phyloP scores from a whole-genome alignment of 1,140 invertebrate genomes.

The Gonatopus flavifemur region DNA sequence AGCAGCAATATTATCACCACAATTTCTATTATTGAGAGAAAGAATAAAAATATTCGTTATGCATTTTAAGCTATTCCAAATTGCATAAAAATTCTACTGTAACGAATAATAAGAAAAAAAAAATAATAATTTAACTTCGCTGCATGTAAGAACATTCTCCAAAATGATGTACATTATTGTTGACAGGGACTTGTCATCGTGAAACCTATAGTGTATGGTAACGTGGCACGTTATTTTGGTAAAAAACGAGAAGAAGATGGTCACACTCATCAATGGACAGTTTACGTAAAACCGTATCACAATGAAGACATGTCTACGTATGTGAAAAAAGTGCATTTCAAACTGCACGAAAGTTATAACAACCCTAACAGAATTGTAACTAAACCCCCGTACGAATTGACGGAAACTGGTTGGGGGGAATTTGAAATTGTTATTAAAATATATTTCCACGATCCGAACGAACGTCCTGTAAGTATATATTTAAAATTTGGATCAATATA shows the following conservation, averaged over 20 bases:
- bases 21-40: too few relatives aligned
- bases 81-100: neutral
- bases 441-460: constrained; percentile 96
- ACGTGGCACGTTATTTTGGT: constrained; percentile 92
- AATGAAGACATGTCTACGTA: constrained; percentile 95
- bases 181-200: constrained; percentile 84
- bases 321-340: constrained; percentile 97
- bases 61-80: neutral
- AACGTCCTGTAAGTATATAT: constrained; percentile 77
- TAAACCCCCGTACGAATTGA: constrained; percentile 96
- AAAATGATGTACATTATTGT: neutral
- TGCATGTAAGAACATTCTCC: too few relatives aligned
- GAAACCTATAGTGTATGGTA: constrained; percentile 97
- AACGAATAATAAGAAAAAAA: neutral
- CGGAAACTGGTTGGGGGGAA: constrained; percentile 99
- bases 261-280: constrained; percentile 98
- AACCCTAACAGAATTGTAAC: constrained; percentile 91
- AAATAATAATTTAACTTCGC: neutral
- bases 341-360: constrained; percentile 95
- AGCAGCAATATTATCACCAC: too few relatives aligned
- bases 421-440: constrained; percentile 99
- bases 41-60: too few relatives aligned
- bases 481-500: too few relatives aligned
- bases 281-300: constrained; percentile 93
- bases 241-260: constrained; percentile 98